Evolutionary conservation across 1,140 invertebrate species (phyloP), one percentile per base, ranked within the genome.

Genomic region (Triops longicaudatus): DNA sequence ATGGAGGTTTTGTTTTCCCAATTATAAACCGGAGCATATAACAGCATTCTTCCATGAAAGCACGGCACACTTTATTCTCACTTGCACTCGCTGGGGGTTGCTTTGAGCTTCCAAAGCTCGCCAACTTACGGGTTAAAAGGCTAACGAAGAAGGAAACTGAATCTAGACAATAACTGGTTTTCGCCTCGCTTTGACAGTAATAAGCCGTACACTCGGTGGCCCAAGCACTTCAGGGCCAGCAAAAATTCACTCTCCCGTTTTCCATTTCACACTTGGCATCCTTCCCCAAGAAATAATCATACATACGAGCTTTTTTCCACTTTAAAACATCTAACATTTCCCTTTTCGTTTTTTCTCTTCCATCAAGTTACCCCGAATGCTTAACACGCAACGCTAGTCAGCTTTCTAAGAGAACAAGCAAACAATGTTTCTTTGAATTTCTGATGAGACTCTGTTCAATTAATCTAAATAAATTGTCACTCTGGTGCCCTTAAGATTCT

Each of bases 391-490:
- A 63, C 50, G 31, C 31, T 7, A 37, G 31, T 37, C 7, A 37
- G 7, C 7, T 37, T 63, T 63, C 22, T 63, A 63, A 17, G 17
- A 0, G 50, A 63, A 37, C 2, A 37, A 37, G 2, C 31, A 37
- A 37, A 37, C 50, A 17, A 63, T 63, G 10, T 63, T 63, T 63
- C 50, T 63, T 17, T 63, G 14, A 9, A 17, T 22, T 63, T 22
- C n/a, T 22, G 17, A n/a, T 22, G 17, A 17, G 50, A 63, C 10
- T 63, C 6, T 17, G 22, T 63, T 63, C 14, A 63, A n/a, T 63
- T 63, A 63, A 63, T 63, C 50, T 3, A 63, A 63, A 63, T 63
- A 63, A 63, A 63, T 63, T 63, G 50, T 63, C 50, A 63, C 50
- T 22, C 50, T 5, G 7, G 17, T 17, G 17, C 50, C 50, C 50